Base-by-base conservation (phyloP, 2,113 vertebrate species). In the Pelobates fuscus region DNA sequence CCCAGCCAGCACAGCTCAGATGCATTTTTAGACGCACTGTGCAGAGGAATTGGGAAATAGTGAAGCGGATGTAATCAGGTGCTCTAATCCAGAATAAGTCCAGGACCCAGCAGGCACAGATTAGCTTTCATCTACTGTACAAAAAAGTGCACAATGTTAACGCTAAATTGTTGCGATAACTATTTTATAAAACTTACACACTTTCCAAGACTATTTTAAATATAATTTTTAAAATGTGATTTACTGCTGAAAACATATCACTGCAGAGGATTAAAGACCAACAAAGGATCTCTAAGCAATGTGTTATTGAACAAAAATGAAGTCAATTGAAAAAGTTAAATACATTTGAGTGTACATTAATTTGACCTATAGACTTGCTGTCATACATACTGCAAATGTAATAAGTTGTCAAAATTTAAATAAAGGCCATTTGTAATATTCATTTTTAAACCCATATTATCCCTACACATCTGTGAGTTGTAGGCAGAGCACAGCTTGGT, bases 311-410 rank as follows among this genome's bases (percentile, higher is more conserved):
- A 32, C 27, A 23, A 72, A 63, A 62, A 54, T 54, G 43, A 49
- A 37, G 41, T 37, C 58, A 23, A 46, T 71, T 71, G 23, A 61
- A 49, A 29, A 21, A 29, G 25, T 15, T 41, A 55, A 71, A 49
- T 27, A 21, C 52, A 63, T 49, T 24, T 63, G 20, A 5, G 44
- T 14, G 20, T 63, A 26, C 70, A 54, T 54, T 52, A 52, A 54
- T 54, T 25, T 63, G 70, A 72, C 70, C 70, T 72, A 37, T 29
- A 72, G 70, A 32, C 59, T 72, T 12, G 43, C 60, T 63, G 59
- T 54, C 70, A 62, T 32, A 32, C 70, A 32, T 44, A 52, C 26
- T 30, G 41, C 29, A 49, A 71, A 71, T 52, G 59, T 24, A 18
- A 17, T 23, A 8, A 25, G 43, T 74, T 57, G 61, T 65, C 61